Base-by-base conservation (phyloP, 2,113 vertebrate species). In the Garra rufa region DNA sequence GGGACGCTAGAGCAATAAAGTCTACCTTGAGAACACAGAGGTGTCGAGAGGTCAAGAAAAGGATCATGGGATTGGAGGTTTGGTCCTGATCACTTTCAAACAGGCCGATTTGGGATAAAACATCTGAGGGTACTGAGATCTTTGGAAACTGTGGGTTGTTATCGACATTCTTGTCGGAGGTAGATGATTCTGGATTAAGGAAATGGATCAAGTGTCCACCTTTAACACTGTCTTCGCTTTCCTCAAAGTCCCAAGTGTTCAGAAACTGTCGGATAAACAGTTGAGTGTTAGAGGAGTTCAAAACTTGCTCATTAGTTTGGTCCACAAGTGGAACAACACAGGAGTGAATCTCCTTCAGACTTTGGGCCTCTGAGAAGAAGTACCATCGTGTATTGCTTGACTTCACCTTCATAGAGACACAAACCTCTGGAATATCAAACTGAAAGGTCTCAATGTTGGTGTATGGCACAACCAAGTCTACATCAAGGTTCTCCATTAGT, bases 11-110 rank as follows among this genome's bases (percentile, higher is more conserved):
- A 28, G 92, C 91, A 43, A 84, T 85, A 77, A 98, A 96, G 91
- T 98, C 95, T 4, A 96, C 92, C 89, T 95, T 95, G 79, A 98
- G 91, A 87, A 97, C 90, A 21, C 96, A 96, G 73, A 99, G 93
- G 82, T 98, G 94, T 83, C 95, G 93, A 4, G 93, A 90, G 0
- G 97, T 97, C 74, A 99, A 94, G 89, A 99, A 94, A 85, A 99
- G 89, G 93, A 98, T 95, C 57, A 94, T 94, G 0, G 96, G 96
- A 82, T 95, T 92, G 82, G 92, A 92, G 1, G 82, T 89, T 91
- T 59, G 89, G 92, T 76, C 88, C 57, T 74, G 65, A 4, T 73
- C 6, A 3, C 4, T 86, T 77, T 82, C 71, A 9, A 80, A 38
- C 5, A 82, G n/a, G 24, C 41, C 55, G 26, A 88, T 57, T 3